A percentile compares a stretch with the other conserved stretches of the same genome.
Evolutionary conservation across 2,113 vertebrate species (phyloP).

Genomic region (Saccopteryx leptura): DNA sequence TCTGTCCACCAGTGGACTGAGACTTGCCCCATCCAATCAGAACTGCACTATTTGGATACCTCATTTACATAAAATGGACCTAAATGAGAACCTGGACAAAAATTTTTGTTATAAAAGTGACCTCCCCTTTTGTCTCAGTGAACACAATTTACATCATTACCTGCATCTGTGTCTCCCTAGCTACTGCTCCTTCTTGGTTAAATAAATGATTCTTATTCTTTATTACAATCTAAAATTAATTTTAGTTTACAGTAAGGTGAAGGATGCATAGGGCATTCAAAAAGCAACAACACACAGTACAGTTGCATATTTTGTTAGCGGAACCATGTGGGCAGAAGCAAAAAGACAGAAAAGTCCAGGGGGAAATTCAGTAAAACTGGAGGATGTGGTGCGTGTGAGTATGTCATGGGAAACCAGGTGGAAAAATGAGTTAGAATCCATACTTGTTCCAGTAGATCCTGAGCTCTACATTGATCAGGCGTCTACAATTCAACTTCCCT

Average conservation of each 20-base stretch:
- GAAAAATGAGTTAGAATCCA: neutral
- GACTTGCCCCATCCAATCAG: neutral
- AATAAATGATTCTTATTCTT: neutral
- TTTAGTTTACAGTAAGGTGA: neutral
- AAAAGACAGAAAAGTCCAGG: neutral
- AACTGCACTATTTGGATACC: neutral
- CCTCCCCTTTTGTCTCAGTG: neutral
- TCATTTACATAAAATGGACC: neutral
- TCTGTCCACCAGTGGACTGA: neutral
- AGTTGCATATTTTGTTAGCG: neutral
- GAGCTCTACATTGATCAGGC: too few species aligned
- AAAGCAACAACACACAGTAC: neutral
- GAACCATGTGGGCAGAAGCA: neutral
- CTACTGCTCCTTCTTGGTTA: neutral
- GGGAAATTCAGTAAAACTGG: neutral
- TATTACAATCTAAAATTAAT: neutral
- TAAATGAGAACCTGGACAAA: neutral
- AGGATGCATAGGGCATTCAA: neutral
- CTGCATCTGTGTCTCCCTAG: neutral
- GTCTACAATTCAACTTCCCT: too few species aligned
- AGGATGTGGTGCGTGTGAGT: neutral
- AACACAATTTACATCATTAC: neutral
- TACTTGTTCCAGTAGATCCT: too few species aligned
- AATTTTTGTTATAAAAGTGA: neutral
- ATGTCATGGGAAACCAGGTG: neutral